phyloP scores from a whole-genome alignment of 92 coral and sea anemone species.

The Epizoanthus rinbou region DNA sequence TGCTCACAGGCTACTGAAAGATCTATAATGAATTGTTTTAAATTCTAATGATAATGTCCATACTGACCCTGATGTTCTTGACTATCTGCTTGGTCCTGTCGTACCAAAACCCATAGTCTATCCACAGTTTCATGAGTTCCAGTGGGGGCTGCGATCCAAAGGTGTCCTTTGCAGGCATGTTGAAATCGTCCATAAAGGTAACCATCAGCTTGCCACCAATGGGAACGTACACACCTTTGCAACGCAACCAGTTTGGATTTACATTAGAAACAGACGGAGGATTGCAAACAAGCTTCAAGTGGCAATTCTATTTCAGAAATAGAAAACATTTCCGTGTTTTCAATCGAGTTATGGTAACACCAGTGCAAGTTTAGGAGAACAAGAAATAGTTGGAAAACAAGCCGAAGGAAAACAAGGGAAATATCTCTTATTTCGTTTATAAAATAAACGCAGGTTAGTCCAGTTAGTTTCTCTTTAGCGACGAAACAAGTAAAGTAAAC shows the following conservation, averaged over 20 bases:
- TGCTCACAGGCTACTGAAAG: background rate
- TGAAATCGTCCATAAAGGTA: slow-evolving; percentile 97
- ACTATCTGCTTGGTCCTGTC: slow-evolving; percentile 94
- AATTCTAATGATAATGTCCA: background rate
- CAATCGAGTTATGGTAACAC: too few relatives aligned
- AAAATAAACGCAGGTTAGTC: too few relatives aligned
- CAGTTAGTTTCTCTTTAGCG: too few relatives aligned
- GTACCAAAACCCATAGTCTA: slow-evolving; percentile 99
- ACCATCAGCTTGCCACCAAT: slow-evolving; percentile 96
- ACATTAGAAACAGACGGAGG: too few relatives aligned
- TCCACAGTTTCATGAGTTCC: slow-evolving; percentile 93
- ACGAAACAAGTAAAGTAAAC: too few relatives aligned
- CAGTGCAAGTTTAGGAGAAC: too few relatives aligned
- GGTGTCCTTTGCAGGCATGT: slow-evolving; percentile 99
- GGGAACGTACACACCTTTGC: slow-evolving; percentile 92
- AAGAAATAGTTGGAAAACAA: too few relatives aligned
- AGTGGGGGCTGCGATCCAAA: slow-evolving; percentile 99
- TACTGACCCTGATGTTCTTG: slow-evolving; percentile 89
- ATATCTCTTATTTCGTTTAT: too few relatives aligned
- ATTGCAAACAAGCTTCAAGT: background rate
- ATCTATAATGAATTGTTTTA: background rate
- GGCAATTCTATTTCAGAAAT: background rate
- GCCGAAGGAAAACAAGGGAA: too few relatives aligned
- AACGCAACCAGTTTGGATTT: too few relatives aligned
- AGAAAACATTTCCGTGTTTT: too few relatives aligned